Evolutionary conservation across 2,113 vertebrate species (phyloP), one percentile per base, ranked within the genome.

Genomic region (Polypterus senegalus): DNA sequence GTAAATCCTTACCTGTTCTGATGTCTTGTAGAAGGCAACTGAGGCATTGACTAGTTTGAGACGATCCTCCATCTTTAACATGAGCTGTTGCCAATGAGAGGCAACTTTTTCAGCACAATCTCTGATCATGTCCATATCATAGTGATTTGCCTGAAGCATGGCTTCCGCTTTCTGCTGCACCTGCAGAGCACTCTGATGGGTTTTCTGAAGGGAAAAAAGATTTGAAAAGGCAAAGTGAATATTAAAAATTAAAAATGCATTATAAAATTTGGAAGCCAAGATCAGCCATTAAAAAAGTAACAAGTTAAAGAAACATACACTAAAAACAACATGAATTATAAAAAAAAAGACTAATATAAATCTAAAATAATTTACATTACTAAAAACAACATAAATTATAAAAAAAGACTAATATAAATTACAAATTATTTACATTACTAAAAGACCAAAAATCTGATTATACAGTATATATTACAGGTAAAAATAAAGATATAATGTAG

Each of bases 41-140:
- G 96, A 99, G 3, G 96, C 96, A 1, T 98, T 99, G 72, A 99
- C 96, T n/a, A 99, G 92, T 75, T 99, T 99, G 61, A 99, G 91
- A 46, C 95, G 88, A 69, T 99, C 96, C 71, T 99, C 96, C 96
- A 99, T 99, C 82, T 98, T 99, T 58, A 99, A 85, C 96, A 99
- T 99, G 65, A 99, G 90, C 73, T 99, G 95, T 58, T 98, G 95
- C 96, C 96, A 97, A 61, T 99, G 95, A 0, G 93, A 97, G 48
- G 95, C 96, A 57, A 98, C 96, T 52, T 92, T 97, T 81, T 98
- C 96, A 0, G 96, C 96, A 2, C 96, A 99, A 76, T 99, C 96
- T 3, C 94, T 77, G 76, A 99, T 99, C 88, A 94, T 89, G 74
- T 99, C 95, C 92, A 94, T 96, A 71, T 97, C 94, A 0, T 99